phyloP scores from a whole-genome alignment of 2,797 vertebrate genomes.

The Gallinago nigripennis region DNA sequence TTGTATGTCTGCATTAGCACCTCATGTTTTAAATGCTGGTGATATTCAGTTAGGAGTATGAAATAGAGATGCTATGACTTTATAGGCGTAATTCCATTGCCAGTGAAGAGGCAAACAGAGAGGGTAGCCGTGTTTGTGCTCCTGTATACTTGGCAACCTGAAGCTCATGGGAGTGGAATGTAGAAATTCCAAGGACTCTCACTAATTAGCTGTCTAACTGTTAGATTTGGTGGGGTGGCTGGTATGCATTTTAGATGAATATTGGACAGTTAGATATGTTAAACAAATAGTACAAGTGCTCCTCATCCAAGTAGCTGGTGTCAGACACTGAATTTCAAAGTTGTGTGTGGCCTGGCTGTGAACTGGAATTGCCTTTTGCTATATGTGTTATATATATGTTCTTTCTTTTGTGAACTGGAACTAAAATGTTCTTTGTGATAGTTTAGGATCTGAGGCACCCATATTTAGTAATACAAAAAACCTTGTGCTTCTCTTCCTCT shows the following conservation, averaged over 20 bases:
- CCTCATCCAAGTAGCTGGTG: neutral
- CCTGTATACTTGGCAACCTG: neutral
- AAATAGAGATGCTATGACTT: neutral
- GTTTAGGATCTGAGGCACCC: neutral
- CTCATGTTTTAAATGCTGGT: neutral
- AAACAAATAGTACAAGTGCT: neutral
- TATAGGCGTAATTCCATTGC: neutral
- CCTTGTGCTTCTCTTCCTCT: neutral
- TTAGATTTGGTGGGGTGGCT: neutral
- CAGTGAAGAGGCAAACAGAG: neutral
- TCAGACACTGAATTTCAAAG: neutral
- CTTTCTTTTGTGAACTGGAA: neutral
- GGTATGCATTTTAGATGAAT: neutral
- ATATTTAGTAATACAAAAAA: neutral
- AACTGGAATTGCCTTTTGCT: neutral
- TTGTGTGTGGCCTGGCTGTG: neutral
- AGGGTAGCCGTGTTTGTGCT: neutral
- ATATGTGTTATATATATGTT: accelerated
- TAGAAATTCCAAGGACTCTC: neutral
- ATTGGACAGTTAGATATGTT: neutral
- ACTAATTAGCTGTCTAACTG: neutral
- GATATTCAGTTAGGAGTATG: neutral
- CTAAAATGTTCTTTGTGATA: neutral
- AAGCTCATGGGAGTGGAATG: neutral
- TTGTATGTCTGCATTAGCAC: neutral